phyloP scores from a whole-genome alignment of 1,140 invertebrate species.

The Varroa destructor region DNA sequence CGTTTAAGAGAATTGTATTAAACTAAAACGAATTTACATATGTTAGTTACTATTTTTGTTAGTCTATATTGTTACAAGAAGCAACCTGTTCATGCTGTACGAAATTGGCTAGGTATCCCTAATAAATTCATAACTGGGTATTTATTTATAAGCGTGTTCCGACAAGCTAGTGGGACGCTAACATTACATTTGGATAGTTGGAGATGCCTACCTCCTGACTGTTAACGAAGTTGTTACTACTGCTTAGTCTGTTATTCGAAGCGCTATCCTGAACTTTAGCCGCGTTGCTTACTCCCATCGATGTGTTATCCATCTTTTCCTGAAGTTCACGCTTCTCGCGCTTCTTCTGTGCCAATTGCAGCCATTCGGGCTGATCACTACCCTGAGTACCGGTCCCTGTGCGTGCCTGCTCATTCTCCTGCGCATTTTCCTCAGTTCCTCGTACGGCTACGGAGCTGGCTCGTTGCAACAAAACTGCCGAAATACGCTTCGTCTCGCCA shows the following conservation, averaged over 20 bases:
- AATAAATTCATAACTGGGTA: no score
- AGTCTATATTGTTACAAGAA: no score
- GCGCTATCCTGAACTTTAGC: constrained; percentile 9
- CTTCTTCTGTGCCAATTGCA: constrained; percentile 50
- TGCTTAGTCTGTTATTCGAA: not conserved
- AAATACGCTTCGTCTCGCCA: not conserved
- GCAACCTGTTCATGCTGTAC: no score
- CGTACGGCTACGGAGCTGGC: not conserved
- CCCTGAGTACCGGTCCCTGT: constrained; percentile 30
- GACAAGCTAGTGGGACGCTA: no score
- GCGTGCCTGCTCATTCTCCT: not conserved
- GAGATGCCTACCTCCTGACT: constrained; percentile 9
- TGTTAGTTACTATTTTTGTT: no score
- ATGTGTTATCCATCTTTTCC: constrained; percentile 35
- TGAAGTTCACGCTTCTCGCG: constrained; percentile 58
- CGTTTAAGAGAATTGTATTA: no score
- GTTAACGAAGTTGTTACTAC: no score
- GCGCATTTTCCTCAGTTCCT: not conserved
- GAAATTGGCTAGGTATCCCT: no score
- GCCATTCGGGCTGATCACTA: constrained; percentile 35
- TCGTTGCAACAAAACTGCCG: not conserved
- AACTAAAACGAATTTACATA: no score
- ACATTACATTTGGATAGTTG: no score
- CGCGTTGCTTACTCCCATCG: not conserved
- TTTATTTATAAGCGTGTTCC: no score